These are phyloP conservation scores for Diplosoma virens DNA, from an alignment of 23 tunicate genomes.

Conservation along the genomic window DNA sequence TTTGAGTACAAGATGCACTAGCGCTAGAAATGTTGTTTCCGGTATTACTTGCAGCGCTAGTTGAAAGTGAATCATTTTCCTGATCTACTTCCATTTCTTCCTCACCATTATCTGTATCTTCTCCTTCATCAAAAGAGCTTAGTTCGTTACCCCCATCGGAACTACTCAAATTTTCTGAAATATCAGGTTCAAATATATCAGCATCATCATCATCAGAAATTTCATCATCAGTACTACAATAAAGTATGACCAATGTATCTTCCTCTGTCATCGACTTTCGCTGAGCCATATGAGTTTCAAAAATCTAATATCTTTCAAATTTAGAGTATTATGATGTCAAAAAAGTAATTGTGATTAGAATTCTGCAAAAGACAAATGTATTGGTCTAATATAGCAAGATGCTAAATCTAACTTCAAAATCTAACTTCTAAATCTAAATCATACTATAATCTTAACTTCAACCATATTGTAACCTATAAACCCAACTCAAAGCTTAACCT, in stretches of 20 bases:
- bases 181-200: slow-evolving; percentile 15
- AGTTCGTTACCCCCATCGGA: neutral
- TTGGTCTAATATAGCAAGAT: too few relatives aligned
- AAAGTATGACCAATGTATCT: neutral
- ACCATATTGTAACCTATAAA: too few relatives aligned
- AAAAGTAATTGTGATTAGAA: too few relatives aligned
- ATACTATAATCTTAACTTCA: too few relatives aligned
- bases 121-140: slow-evolving; percentile 11
- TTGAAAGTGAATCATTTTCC: slow-evolving; percentile 11
- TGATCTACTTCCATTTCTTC: slow-evolving; percentile 11
- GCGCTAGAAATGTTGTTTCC: neutral
- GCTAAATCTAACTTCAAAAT: too few relatives aligned
- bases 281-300: too few relatives aligned
- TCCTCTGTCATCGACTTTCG: neutral
- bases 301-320: too few relatives aligned
- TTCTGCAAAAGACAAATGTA: too few relatives aligned
- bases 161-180: slow-evolving; percentile 5
- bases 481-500: too few relatives aligned
- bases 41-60: neutral
- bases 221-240: slow-evolving; percentile 24
- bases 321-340: too few relatives aligned
- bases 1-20: slow-evolving; percentile 2
- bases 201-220: neutral
- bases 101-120: neutral
- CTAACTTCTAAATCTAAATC: too few relatives aligned